Evolutionary conservation across 2,113 vertebrate genomes (phyloP).

Genomic region (Onychostruthus taczanowskii): DNA sequence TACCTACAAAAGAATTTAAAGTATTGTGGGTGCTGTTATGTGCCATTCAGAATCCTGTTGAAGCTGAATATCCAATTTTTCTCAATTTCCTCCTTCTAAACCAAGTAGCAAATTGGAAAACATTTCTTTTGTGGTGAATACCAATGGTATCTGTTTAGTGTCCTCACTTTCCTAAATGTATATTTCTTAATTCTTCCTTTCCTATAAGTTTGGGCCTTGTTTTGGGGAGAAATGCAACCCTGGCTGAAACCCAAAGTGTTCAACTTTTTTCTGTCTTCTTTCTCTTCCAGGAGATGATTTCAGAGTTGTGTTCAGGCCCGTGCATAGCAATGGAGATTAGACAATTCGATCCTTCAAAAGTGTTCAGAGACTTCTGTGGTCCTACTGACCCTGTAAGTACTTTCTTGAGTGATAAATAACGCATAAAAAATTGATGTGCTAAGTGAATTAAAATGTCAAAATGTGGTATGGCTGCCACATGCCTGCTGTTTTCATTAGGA

Average conservation of each 20-base stretch:
- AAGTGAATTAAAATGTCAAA: neutral
- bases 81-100: neutral
- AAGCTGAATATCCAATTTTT: neutral
- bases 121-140: neutral
- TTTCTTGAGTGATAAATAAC: neutral
- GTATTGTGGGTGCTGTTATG: neutral
- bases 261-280: neutral
- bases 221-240: neutral
- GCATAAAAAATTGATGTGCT: neutral
- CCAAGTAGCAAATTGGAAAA: neutral
- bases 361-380: slow-evolving; percentile 91
- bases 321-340: slow-evolving; percentile 90
- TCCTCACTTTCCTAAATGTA: neutral
- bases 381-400: slow-evolving; percentile 93
- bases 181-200: neutral
- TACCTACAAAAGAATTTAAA: neutral
- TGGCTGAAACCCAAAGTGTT: neutral
- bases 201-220: neutral
- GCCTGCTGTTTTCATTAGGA: neutral
- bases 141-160: neutral
- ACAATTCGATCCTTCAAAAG: slow-evolving; percentile 71
- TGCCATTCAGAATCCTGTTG: neutral
- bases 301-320: slow-evolving; percentile 88
- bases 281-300: slow-evolving; percentile 83
- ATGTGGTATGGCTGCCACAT: neutral